These are phyloP conservation scores for Melitaea athalia DNA, from an alignment of 2,888 invertebrate species.

Conservation along the genomic window DNA sequence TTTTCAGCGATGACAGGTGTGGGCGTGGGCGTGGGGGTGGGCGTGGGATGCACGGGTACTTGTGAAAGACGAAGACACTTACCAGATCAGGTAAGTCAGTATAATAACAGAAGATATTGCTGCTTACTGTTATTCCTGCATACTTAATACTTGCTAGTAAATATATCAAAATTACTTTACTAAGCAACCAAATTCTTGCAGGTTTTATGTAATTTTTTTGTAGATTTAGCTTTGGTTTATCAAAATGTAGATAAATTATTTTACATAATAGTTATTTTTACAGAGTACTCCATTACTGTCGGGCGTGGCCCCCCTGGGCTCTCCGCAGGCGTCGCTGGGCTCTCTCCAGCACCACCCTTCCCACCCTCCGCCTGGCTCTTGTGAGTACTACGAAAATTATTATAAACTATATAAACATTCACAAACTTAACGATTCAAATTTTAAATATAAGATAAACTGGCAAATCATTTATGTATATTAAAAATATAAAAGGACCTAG, in stretches of 20 bases:
- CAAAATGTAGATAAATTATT: no score
- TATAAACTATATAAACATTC: no score
- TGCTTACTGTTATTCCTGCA: no score
- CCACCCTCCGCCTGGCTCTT: slow-evolving; percentile 58
- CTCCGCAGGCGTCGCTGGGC: slow-evolving; percentile 71
- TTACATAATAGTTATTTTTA: neutral
- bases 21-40: slow-evolving; percentile 58
- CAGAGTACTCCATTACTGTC: slow-evolving; percentile 75
- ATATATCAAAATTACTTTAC: no score
- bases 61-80: slow-evolving; percentile 64
- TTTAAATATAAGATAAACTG: no score
- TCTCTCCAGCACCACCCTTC: slow-evolving; percentile 57
- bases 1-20: slow-evolving; percentile 71
- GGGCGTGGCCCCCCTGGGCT: slow-evolving; percentile 65
- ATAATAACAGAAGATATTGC: slow-evolving; percentile 1
- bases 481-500: no score
- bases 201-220: no score
- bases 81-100: slow-evolving; percentile 62
- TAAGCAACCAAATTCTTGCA: no score
- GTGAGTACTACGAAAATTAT: slow-evolving; percentile 47
- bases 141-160: no score
- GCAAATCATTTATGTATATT: no score
- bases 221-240: no score
- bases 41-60: slow-evolving; percentile 65
- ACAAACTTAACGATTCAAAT: no score